Percentiles rank a stretch among this genome's conserved stretches.
Evolutionary conservation across 2,113 vertebrate genomes (phyloP).

Genomic region (Proteles cristata): DNA sequence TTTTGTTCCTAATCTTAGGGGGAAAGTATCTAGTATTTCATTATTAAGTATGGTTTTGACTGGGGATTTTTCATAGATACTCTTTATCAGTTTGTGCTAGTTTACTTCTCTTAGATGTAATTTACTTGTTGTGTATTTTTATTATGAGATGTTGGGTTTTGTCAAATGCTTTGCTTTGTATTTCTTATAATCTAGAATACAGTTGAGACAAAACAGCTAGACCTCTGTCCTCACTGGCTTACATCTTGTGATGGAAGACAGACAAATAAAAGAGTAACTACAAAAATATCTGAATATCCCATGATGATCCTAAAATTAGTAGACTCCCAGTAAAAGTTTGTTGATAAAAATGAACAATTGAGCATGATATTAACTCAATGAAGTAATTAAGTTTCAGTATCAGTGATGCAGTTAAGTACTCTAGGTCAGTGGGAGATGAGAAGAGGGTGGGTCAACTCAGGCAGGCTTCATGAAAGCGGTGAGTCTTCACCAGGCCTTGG

Average conservation of each 20-base stretch:
- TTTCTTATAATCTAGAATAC: background rate
- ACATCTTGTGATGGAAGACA: background rate
- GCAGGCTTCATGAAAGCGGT: background rate
- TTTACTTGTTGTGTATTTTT: conserved; percentile 26
- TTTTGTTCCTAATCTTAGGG: background rate
- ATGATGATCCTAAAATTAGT: background rate
- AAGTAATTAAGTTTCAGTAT: background rate
- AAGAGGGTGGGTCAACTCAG: background rate
- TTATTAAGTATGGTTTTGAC: background rate
- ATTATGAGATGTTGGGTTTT: conserved; percentile 36
- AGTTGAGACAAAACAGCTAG: background rate
- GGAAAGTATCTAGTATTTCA: background rate
- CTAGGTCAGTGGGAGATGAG: background rate
- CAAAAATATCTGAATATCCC: background rate
- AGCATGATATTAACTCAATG: background rate
- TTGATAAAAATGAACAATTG: background rate
- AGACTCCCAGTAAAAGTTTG: background rate
- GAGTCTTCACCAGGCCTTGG: background rate
- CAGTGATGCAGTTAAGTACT: background rate
- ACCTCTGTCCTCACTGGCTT: background rate
- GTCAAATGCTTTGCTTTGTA: background rate
- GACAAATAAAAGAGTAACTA: background rate
- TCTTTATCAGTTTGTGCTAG: background rate
- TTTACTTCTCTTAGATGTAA: background rate
- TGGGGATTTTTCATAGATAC: background rate